Percentiles rank a stretch among this genome's conserved stretches.
phyloP scores from a whole-genome alignment of 2,113 vertebrate species.

The Strix aluco region DNA sequence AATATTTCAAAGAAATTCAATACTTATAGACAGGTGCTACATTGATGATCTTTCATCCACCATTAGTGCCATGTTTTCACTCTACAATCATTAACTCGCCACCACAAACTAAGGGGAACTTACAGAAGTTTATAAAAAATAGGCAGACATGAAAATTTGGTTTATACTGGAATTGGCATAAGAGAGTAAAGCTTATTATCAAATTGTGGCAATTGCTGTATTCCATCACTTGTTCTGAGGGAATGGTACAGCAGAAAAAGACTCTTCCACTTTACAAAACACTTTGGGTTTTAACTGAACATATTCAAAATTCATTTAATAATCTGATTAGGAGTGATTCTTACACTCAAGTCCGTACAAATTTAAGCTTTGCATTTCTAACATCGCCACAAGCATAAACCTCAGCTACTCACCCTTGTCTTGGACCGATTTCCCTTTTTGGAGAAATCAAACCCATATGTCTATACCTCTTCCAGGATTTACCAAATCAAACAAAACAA shows the following conservation, averaged over 20 bases:
- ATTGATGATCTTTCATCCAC: constrained; percentile 42
- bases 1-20: constrained; percentile 56
- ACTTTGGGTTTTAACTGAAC: neutral
- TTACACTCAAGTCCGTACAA: neutral
- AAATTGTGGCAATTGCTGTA: constrained; percentile 23
- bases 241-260: neutral
- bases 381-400: neutral
- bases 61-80: constrained; percentile 23
- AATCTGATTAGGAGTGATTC: neutral
- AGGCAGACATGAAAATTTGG: constrained; percentile 40
- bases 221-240: neutral
- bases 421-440: neutral
- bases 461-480: constrained; percentile 39
- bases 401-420: neutral
- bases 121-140: constrained; percentile 39
- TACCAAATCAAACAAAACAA: constrained; percentile 15
- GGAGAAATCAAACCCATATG: neutral
- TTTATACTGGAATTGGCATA: constrained; percentile 55
- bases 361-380: neutral
- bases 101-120: constrained; percentile 55
- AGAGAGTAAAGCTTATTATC: constrained; percentile 39
- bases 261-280: neutral
- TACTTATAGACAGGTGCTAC: constrained; percentile 64
- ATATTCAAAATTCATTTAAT: neutral
- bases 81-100: constrained; percentile 42